Evolutionary conservation across 2,797 vertebrate genomes (phyloP).

Genomic region (Eulemur mongoz): DNA sequence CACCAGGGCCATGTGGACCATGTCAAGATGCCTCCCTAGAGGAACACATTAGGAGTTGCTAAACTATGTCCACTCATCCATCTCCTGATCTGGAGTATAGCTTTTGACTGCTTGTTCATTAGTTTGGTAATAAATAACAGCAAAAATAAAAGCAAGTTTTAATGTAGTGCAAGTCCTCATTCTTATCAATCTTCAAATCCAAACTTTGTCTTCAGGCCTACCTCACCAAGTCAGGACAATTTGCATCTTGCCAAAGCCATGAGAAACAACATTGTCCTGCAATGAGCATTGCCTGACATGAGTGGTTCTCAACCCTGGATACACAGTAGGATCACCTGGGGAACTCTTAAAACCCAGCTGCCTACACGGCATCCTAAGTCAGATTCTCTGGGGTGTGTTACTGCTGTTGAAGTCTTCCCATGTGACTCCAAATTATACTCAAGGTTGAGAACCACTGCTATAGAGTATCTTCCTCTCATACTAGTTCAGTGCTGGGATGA

Average conservation of each 20-base stretch:
- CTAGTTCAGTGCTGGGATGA: neutral
- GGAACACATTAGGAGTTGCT: neutral
- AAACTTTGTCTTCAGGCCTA: neutral
- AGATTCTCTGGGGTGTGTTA: neutral
- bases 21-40: neutral
- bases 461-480: neutral
- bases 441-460: neutral
- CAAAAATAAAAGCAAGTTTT: neutral
- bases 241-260: neutral
- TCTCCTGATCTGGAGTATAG: neutral
- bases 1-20: neutral
- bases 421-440: neutral
- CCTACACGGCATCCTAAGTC: neutral
- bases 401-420: neutral
- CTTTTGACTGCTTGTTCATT: neutral
- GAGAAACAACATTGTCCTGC: neutral
- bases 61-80: neutral
- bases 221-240: neutral
- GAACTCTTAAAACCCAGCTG: neutral
- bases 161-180: neutral
- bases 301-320: neutral
- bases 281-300: neutral
- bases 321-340: neutral
- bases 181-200: neutral
- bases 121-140: neutral